Conservation (phyloP, 2,888 invertebrate genomes). For the Seladonia tumulorum region DNA sequence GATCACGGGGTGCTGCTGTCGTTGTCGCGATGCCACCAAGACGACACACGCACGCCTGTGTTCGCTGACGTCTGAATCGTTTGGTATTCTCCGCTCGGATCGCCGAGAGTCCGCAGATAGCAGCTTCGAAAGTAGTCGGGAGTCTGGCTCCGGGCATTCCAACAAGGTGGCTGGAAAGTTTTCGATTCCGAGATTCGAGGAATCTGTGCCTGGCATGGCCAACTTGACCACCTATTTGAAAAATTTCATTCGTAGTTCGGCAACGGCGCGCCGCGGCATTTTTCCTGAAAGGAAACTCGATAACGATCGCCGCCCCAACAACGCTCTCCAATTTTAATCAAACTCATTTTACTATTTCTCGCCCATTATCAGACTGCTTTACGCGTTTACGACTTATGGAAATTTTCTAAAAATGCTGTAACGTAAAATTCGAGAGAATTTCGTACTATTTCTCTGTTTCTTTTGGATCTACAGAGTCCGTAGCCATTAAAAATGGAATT, state of each 20-base stretch:
- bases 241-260: not conserved
- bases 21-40: not conserved
- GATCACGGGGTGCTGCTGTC: not conserved
- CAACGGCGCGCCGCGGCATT: not conserved
- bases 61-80: not conserved
- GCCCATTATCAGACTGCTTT: not conserved
- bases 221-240: not conserved
- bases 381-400: too few relatives aligned
- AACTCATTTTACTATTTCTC: not conserved
- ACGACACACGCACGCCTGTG: not conserved
- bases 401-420: too few relatives aligned
- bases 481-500: too few relatives aligned
- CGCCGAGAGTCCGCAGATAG: conserved; percentile 18
- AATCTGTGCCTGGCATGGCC: conserved; percentile 1
- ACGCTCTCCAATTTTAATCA: not conserved
- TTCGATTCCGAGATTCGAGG: conserved; percentile 13
- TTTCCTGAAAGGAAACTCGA: not conserved
- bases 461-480: too few relatives aligned
- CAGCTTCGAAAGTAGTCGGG: conserved; percentile 25
- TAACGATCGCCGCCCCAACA: not conserved
- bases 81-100: conserved; percentile 16
- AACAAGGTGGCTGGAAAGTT: conserved; percentile 17
- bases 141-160: conserved; percentile 18
- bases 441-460: too few relatives aligned
- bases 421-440: too few relatives aligned